These are phyloP conservation scores for Diogma glabrata DNA, from an alignment of 2,888 invertebrate species.

Conservation along the genomic window DNA sequence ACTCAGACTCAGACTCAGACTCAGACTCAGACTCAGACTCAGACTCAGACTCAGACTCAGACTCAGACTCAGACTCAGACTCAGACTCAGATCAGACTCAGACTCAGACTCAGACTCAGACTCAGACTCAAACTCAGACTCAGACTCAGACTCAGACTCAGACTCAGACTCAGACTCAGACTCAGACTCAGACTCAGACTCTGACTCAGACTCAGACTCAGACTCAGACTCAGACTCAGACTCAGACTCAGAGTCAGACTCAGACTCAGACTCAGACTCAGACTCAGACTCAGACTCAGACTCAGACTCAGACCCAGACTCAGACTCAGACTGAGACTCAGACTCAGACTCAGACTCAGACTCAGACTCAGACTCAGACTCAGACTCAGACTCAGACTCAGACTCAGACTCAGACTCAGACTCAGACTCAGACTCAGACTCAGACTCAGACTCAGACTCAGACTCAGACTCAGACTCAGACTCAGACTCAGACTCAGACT, in stretches of 20 bases:
- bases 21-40: background rate
- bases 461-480: no score
- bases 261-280: background rate
- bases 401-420: no score
- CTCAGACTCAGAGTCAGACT: background rate
- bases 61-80: background rate
- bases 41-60: background rate
- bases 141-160: background rate
- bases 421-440: no score
- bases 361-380: background rate
- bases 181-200: background rate
- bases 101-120: background rate
- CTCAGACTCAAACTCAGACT: background rate
- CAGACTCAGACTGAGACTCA: background rate
- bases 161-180: background rate
- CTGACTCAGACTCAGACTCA: background rate
- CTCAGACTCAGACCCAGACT: background rate
- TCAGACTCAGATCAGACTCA: background rate
- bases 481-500: no score
- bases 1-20: background rate
- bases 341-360: background rate
- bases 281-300: background rate
- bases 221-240: background rate
- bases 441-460: no score
- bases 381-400: background rate